Evolutionary conservation across 1,140 invertebrate species (phyloP).

Genomic region (Sinonovacula constricta): DNA sequence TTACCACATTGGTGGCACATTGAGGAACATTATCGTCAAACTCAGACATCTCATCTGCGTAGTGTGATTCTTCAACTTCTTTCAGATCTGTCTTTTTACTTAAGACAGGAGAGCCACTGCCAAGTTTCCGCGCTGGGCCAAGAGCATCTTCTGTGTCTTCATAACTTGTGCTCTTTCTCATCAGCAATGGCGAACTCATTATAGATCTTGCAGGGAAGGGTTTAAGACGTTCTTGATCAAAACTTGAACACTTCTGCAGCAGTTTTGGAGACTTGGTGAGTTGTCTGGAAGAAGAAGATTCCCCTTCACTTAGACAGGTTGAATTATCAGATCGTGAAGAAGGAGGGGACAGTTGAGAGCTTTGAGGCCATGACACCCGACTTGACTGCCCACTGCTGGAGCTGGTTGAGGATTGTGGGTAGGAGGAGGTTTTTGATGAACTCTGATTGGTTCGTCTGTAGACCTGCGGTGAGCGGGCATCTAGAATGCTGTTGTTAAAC

Average conservation of each 20-base stretch:
- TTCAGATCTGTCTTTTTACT: not conserved
- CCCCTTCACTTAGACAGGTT: not conserved
- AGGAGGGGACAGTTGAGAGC: not conserved
- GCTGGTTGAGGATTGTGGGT: slow-evolving; percentile 10
- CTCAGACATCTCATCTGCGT: not conserved
- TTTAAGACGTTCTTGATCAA: slow-evolving; percentile 41
- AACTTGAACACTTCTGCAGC: slow-evolving; percentile 41
- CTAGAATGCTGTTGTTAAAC: slow-evolving; percentile 42
- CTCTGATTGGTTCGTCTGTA: slow-evolving; percentile 18
- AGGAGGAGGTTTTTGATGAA: slow-evolving; percentile 16
- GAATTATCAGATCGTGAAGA: not conserved
- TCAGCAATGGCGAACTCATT: slow-evolving; percentile 20
- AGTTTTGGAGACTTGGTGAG: slow-evolving; percentile 28
- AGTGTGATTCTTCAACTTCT: not conserved
- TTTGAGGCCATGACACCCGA: slow-evolving; percentile 42
- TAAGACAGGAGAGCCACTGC: too few species aligned
- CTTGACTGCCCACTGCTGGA: not conserved
- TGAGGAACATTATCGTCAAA: not conserved
- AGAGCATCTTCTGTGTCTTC: slow-evolving; percentile 10
- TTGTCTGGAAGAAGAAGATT: not conserved
- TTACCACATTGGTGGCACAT: not conserved
- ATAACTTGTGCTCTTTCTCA: slow-evolving; percentile 12
- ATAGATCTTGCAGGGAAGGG: slow-evolving; percentile 39
- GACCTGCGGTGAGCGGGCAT: slow-evolving; percentile 39
- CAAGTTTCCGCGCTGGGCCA: too few species aligned